Evolutionary conservation across 2,113 vertebrate species (phyloP).

Genomic region (Procavia capensis): DNA sequence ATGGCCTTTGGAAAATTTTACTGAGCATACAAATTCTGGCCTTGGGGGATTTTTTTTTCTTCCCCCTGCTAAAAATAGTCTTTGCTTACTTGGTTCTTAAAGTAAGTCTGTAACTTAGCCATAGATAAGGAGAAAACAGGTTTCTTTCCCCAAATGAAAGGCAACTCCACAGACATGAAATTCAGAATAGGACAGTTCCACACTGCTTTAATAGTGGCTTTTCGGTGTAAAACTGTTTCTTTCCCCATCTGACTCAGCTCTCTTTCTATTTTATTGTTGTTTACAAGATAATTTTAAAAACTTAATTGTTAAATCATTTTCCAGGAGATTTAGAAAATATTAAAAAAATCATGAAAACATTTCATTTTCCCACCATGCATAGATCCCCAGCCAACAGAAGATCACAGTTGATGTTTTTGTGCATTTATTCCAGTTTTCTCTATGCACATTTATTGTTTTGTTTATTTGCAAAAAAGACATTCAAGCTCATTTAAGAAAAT

Average conservation of each 20-base stretch:
- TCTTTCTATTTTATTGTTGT: neutral
- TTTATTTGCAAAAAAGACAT: neutral
- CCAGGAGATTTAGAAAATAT: neutral
- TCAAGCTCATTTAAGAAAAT: neutral
- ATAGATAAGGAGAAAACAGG: neutral
- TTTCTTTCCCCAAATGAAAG: neutral
- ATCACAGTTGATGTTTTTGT: neutral
- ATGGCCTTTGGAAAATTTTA: neutral
- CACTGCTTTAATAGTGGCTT: neutral
- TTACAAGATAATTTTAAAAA: conserved; percentile 8
- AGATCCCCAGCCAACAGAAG: too few species aligned
- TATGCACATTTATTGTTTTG: neutral
- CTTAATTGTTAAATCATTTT: conserved; percentile 1
- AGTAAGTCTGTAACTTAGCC: conserved; percentile 5
- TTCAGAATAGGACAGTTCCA: neutral
- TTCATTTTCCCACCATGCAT: neutral
- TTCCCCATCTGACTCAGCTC: neutral
- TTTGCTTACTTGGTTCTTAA: neutral
- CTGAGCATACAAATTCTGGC: conserved; percentile 51
- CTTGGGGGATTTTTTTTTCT: neutral
- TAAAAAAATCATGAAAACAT: neutral
- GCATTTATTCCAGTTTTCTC: neutral
- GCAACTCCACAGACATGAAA: neutral
- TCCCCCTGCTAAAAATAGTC: neutral
- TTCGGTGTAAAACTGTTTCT: neutral